Evolutionary conservation across 2,797 vertebrate genomes (phyloP).

Genomic region (Megalops cyprinoides): DNA sequence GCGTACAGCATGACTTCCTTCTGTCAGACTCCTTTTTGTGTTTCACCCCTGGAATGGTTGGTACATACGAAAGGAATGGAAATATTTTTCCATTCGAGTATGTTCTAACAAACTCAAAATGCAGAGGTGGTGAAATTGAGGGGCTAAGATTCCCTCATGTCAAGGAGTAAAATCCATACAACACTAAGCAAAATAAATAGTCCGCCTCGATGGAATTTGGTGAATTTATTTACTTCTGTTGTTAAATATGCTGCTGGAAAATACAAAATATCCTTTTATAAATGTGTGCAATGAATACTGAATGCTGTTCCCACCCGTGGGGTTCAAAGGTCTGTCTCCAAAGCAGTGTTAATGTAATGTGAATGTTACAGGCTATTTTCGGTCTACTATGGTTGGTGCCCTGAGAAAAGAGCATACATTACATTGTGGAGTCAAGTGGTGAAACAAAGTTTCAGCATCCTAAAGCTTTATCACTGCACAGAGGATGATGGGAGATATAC

Average conservation of each 20-base stretch:
- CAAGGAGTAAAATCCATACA: neutral
- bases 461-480: neutral
- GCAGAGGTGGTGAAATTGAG: neutral
- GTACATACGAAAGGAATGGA: neutral
- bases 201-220: neutral
- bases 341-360: neutral
- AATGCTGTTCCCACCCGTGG: neutral
- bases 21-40: neutral
- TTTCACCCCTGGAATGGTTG: neutral
- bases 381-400: neutral
- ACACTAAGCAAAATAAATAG: too few relatives aligned
- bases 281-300: too few relatives aligned
- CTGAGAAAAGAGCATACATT: neutral
- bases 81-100: neutral
- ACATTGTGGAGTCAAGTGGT: neutral
- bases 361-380: neutral
- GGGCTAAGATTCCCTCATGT: neutral
- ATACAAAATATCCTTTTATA: neutral
- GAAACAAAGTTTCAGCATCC: neutral
- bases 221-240: too few relatives aligned
- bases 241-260: too few relatives aligned
- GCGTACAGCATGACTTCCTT: neutral
- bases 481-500: conserved; percentile 45
- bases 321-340: neutral
- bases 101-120: too few relatives aligned